Conservation (phyloP, 2,888 invertebrate species). For the Heliconius cydno region DNA sequence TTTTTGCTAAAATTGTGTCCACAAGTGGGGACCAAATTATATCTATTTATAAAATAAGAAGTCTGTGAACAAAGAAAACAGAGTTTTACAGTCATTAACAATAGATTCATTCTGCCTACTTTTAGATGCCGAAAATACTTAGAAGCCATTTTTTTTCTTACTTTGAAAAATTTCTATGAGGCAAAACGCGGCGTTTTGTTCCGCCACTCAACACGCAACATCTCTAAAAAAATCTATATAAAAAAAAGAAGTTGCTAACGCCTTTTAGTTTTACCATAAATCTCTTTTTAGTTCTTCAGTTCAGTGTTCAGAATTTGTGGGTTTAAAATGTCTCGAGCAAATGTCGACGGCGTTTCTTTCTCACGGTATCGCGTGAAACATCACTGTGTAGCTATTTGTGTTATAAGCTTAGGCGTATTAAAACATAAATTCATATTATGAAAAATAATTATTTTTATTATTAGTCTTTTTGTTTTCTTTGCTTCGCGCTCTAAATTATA, state of each 20-base stretch:
- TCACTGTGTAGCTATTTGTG: conserved; percentile 57
- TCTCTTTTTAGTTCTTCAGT: conserved; percentile 53
- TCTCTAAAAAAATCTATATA: neutral
- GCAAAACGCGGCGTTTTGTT: too few relatives aligned
- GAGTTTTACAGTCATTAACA: too few relatives aligned
- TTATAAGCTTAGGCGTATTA: conserved; percentile 37
- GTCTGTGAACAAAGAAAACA: too few relatives aligned
- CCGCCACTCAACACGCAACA: neutral
- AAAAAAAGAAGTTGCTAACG: neutral
- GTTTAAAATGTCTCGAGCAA: conserved; percentile 63
- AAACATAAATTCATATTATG: neutral
- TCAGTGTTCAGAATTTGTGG: conserved; percentile 57
- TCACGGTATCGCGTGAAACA: conserved; percentile 70
- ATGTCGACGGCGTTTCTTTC: conserved; percentile 75
- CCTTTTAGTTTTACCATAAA: conserved; percentile 44
- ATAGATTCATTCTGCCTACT: too few relatives aligned
- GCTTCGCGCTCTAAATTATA: neutral
- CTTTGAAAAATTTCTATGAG: too few relatives aligned
- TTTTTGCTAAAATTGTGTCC: neutral
- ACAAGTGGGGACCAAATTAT: too few relatives aligned
- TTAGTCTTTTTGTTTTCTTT: neutral
- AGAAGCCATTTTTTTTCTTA: too few relatives aligned
- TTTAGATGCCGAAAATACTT: too few relatives aligned
- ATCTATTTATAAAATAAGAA: too few relatives aligned
- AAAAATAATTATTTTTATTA: neutral